phyloP scores from a whole-genome alignment of 2,888 invertebrate species.

The Microctonus hyperodae region DNA sequence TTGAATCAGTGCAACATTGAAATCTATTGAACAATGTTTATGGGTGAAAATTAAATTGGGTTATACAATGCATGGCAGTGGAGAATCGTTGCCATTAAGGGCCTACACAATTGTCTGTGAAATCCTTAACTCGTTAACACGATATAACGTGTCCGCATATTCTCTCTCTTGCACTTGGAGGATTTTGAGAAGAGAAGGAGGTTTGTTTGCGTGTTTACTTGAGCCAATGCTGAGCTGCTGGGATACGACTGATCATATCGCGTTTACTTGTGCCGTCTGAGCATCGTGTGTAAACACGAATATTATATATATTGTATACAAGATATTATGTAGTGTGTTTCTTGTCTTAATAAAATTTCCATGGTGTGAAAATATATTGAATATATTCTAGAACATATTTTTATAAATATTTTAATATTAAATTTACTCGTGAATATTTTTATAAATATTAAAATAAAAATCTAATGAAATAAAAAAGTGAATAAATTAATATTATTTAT shows the following conservation, averaged over 20 bases:
- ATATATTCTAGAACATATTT: background rate
- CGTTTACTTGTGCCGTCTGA: slow-evolving; percentile 19
- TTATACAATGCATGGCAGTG: too few relatives aligned
- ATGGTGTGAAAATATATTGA: background rate
- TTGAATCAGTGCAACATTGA: too few relatives aligned
- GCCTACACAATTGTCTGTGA: background rate
- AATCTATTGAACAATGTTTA: too few relatives aligned
- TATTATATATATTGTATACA: background rate
- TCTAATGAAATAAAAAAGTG: too few relatives aligned
- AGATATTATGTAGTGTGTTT: background rate
- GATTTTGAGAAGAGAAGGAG: too few relatives aligned
- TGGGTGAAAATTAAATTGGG: too few relatives aligned
- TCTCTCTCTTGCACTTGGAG: background rate
- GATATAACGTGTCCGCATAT: background rate
- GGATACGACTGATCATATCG: slow-evolving; percentile 25
- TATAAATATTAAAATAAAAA: too few relatives aligned
- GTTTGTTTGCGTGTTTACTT: slow-evolving; percentile 30
- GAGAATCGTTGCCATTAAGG: background rate
- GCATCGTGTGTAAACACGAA: slow-evolving; percentile 23
- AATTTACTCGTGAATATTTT: too few relatives aligned
- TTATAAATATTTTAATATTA: slow-evolving; percentile 45
- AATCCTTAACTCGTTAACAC: background rate
- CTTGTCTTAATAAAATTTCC: background rate
- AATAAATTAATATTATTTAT: too few relatives aligned
- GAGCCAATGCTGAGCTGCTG: slow-evolving; percentile 12